These are phyloP conservation scores for Drosophila antonietae DNA, from an alignment of 2,888 invertebrate genomes.

Conservation along the genomic window DNA sequence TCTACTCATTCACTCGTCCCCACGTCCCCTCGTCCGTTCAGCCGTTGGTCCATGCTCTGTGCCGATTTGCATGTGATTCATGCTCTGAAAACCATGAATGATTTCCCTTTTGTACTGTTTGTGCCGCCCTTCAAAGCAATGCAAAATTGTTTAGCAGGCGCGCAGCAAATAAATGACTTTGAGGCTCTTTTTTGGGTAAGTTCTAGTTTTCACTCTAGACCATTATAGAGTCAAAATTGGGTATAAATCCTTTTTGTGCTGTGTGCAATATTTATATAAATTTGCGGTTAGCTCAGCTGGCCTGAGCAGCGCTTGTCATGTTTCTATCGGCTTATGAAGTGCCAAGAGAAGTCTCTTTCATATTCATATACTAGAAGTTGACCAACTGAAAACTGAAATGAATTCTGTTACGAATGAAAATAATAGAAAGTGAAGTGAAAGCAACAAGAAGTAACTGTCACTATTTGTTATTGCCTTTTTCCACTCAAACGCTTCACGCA, in stretches of 20 bases:
- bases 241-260: slow-evolving; percentile 59
- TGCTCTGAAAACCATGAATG: slow-evolving; percentile 81
- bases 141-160: slow-evolving; percentile 48
- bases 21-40: slow-evolving; percentile 19
- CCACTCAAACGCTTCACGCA: slow-evolving; percentile 31
- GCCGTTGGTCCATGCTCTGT: slow-evolving; percentile 22
- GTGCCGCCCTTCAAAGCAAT: slow-evolving; percentile 39
- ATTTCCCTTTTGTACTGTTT: slow-evolving; percentile 60
- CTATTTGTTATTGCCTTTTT: slow-evolving; percentile 66
- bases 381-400: slow-evolving; percentile 48
- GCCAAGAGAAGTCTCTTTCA: slow-evolving; percentile 11
- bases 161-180: slow-evolving; percentile 70
- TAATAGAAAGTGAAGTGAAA: slow-evolving; percentile 11
- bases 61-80: slow-evolving; percentile 79
- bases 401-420: slow-evolving; percentile 26
- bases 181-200: slow-evolving; percentile 34
- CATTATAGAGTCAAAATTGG: slow-evolving; percentile 29
- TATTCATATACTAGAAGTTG: slow-evolving; percentile 26
- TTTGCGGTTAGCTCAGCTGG: slow-evolving; percentile 48
- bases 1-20: background rate
- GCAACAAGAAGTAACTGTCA: slow-evolving; percentile 49
- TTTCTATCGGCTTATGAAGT: slow-evolving; percentile 31
- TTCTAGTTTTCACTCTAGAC: slow-evolving; percentile 20
- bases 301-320: slow-evolving; percentile 66
- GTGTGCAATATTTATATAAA: slow-evolving; percentile 69